Conservation (phyloP, 2,888 invertebrate genomes). For the Imbricaverruca yamaguchii region DNA sequence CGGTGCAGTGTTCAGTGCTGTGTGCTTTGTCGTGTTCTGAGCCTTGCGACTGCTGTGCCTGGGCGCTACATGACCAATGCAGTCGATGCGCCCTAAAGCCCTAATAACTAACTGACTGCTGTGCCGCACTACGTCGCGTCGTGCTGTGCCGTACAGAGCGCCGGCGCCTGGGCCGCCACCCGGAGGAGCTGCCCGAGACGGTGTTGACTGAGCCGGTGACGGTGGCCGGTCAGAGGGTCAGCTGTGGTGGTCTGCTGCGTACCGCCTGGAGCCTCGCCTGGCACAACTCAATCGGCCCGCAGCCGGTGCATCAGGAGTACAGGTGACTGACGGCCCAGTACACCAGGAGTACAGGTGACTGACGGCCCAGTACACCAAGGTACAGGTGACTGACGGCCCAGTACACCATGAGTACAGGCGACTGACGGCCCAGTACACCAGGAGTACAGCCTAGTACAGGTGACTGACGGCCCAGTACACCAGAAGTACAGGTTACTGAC, state of each 20-base stretch:
- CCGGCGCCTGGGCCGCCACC: constrained; percentile 40
- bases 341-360: constrained; percentile 39
- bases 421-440: no score
- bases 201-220: constrained; percentile 53
- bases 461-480: no score
- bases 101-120: no score
- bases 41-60: neutral
- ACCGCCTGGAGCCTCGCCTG: constrained; percentile 35
- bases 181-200: constrained; percentile 47
- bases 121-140: constrained; percentile 6
- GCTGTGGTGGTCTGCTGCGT: constrained; percentile 72
- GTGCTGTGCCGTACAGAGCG: constrained; percentile 44
- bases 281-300: neutral
- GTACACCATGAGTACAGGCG: no score
- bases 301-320: constrained; percentile 4
- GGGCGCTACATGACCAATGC: no score
- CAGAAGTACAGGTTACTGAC: no score
- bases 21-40: no score
- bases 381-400: no score
- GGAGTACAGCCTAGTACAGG: no score
- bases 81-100: no score
- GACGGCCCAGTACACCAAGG: no score
- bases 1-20: no score
- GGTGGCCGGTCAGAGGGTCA: constrained; percentile 69
- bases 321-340: constrained; percentile 37